Conservation (phyloP, 2,113 vertebrate species). For the Tachysurus fulvidraco region DNA sequence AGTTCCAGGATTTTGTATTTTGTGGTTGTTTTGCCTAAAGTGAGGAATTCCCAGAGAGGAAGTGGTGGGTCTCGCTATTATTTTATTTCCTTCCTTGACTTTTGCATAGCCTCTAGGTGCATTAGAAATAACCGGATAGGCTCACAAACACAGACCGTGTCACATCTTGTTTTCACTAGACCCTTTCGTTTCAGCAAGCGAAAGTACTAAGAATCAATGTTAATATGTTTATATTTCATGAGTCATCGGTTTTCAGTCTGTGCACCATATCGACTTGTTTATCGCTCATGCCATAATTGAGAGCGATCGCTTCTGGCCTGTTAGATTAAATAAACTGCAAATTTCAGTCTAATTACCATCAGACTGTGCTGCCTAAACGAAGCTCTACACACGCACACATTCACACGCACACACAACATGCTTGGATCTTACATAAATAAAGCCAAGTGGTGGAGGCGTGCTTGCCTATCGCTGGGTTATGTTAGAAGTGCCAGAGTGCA, state of each 20-base stretch:
- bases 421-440: slow-evolving; percentile 68
- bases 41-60: slow-evolving; percentile 74
- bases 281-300: slow-evolving; percentile 72
- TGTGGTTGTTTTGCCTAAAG: slow-evolving; percentile 64
- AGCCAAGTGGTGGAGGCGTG: slow-evolving; percentile 69
- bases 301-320: slow-evolving; percentile 65
- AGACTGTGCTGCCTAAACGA: slow-evolving; percentile 64
- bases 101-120: slow-evolving; percentile 28
- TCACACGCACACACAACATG: slow-evolving; percentile 52
- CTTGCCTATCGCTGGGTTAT: slow-evolving; percentile 66
- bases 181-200: slow-evolving; percentile 26
- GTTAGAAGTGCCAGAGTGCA: slow-evolving; percentile 72
- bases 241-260: slow-evolving; percentile 47
- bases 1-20: slow-evolving; percentile 59
- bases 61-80: slow-evolving; percentile 70
- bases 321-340: slow-evolving; percentile 73
- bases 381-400: slow-evolving; percentile 58
- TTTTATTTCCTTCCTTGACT: slow-evolving; percentile 48
- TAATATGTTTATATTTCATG: slow-evolving; percentile 39
- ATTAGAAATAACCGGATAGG: slow-evolving; percentile 25
- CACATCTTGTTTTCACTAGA: slow-evolving; percentile 32
- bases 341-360: slow-evolving; percentile 69
- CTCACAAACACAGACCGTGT: slow-evolving; percentile 57
- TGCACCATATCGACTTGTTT: slow-evolving; percentile 66
- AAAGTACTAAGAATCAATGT: slow-evolving; percentile 33